Evolutionary conservation across 2,113 vertebrate species (phyloP).

Genomic region (Epinephelus lanceolatus): DNA sequence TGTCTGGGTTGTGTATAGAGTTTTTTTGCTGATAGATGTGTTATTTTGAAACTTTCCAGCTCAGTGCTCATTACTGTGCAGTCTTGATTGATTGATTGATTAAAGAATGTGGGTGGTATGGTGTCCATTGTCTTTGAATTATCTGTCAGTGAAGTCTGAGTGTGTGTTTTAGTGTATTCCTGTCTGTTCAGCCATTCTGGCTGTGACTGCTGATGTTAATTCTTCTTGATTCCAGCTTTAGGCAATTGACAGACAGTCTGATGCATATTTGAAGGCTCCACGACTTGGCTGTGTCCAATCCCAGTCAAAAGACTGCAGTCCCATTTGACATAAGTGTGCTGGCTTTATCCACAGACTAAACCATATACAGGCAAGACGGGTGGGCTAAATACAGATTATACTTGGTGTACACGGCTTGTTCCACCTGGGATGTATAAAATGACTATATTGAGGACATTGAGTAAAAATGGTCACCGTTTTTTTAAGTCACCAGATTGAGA

Average conservation of each 20-base stretch:
- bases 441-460: too few species aligned
- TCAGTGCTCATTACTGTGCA: neutral
- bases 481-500: too few species aligned
- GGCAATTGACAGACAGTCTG: neutral
- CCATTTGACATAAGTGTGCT: neutral
- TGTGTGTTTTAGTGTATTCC: neutral
- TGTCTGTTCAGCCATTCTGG: neutral
- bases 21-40: neutral
- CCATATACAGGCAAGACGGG: neutral
- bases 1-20: neutral
- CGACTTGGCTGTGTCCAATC: neutral
- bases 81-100: too few species aligned
- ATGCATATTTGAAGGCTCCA: neutral
- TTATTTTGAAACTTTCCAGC: neutral
- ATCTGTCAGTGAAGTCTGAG: neutral
- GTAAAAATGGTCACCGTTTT: too few species aligned
- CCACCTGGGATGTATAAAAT: too few species aligned
- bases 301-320: neutral
- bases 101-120: neutral
- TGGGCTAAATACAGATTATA: too few species aligned
- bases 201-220: neutral
- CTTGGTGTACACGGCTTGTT: too few species aligned
- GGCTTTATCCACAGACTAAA: neutral
- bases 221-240: neutral
- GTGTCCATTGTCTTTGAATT: slow-evolving; percentile 1